phyloP scores from a whole-genome alignment of 1,140 invertebrate species.

The Helicoverpa zea region DNA sequence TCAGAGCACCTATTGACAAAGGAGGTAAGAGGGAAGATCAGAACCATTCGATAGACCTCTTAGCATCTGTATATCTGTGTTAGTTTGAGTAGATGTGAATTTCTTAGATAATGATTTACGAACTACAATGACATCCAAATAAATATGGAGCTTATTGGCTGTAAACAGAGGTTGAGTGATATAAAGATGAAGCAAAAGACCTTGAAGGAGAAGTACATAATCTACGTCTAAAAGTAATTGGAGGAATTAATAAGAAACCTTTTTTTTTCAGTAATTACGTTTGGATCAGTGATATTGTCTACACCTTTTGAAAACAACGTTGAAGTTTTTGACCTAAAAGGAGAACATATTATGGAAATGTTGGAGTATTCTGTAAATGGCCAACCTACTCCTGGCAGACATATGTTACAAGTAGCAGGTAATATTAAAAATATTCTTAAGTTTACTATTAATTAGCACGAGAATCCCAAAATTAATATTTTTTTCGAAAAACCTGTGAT shows the following conservation, averaged over 20 bases:
- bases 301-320: conserved; percentile 91
- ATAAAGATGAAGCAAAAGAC: too few relatives aligned
- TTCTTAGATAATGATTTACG: too few relatives aligned
- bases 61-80: not conserved
- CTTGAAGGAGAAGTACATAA: not conserved
- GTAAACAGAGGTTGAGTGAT: too few relatives aligned
- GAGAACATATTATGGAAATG: conserved; percentile 88
- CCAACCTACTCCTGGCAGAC: conserved; percentile 83
- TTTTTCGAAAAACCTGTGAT: too few relatives aligned
- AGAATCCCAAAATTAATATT: too few relatives aligned
- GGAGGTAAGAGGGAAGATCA: conserved; percentile 77
- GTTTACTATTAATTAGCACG: not conserved
- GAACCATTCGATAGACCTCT: not conserved
- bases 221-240: not conserved
- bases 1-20: conserved; percentile 88
- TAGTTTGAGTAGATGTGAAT: not conserved
- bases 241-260: not conserved
- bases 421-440: conserved; percentile 7
- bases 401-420: conserved; percentile 89
- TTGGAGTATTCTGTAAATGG: conserved; percentile 88
- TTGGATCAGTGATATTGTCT: conserved; percentile 88
- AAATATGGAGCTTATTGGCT: too few relatives aligned
- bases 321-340: conserved; percentile 89
- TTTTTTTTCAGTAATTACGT: conserved; percentile 87
- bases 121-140: too few relatives aligned